phyloP scores from a whole-genome alignment of 2,797 vertebrate genomes.

The Eremophila alpestris region DNA sequence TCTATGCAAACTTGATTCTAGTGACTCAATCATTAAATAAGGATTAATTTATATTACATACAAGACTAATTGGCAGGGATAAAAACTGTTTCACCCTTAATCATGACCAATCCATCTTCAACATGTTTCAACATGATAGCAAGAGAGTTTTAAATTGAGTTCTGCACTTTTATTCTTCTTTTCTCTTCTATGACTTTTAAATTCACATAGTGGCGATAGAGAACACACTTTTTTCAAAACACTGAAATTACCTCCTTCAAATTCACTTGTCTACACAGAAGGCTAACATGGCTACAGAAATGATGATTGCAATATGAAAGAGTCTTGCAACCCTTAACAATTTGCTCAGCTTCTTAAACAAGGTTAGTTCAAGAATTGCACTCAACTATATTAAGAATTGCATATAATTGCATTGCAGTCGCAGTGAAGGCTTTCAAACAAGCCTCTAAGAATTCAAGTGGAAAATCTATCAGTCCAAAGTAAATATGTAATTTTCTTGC shows the following conservation, averaged over 20 bases:
- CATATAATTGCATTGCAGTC: background rate
- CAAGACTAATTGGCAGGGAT: background rate
- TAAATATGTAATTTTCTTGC: background rate
- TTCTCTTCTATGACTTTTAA: background rate
- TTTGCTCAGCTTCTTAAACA: background rate
- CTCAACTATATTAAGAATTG: background rate
- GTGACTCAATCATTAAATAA: conserved; percentile 29
- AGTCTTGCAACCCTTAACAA: background rate
- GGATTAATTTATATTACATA: conserved; percentile 16
- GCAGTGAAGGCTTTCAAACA: background rate
- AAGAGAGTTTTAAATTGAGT: background rate
- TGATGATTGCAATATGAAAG: background rate
- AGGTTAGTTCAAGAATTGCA: background rate
- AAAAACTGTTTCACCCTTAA: background rate
- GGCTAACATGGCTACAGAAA: background rate
- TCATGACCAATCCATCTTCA: background rate
- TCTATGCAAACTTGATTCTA: background rate
- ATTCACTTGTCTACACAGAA: background rate
- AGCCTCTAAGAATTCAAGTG: background rate
- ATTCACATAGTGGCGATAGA: background rate
- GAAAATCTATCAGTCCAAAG: background rate
- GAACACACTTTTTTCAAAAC: background rate
- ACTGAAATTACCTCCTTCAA: background rate
- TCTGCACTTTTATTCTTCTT: background rate
- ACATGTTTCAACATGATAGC: background rate